Base-by-base conservation (phyloP, 2,888 invertebrate genomes). In the Fragum fragum region DNA sequence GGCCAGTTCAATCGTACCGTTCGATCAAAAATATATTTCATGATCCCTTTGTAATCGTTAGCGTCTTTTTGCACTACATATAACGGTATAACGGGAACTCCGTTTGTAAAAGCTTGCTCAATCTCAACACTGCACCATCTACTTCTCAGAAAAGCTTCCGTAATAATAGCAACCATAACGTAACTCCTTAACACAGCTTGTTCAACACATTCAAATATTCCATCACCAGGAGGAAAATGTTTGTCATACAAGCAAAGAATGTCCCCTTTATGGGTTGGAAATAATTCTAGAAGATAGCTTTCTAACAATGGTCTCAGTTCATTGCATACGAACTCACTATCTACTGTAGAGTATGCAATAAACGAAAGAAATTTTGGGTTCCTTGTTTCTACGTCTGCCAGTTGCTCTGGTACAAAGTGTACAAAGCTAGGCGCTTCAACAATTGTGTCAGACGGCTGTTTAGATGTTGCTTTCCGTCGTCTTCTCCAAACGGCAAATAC, bases 121-220 rank as follows among this genome's bases (percentile, higher is more conserved):
- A 59, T 28, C 26, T 59, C 59, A 14, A 23, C 21, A 28, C 29
- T 29, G 18, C 59, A 59, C 59, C 59, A 59, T 23, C 59, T 28
- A 16, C 59, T 59, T 21, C 28, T 9, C 18, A 59, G 16, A 28
- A 59, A 59, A 26, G 59, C 59, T 28, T 59, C 26, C 1, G 59
- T 59, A 1, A 59, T 59, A 28, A 59, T 9, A 1, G 59, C 59
- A 28, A 59, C 59, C 1, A 59, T 9, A 11, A 59, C 59, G 18
- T 59, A 59, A 59, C 59, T 28, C 14, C 28, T 59, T 11, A 59
- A 59, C 28, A 59, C 59, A 28, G 59, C 59, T 29, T 59, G 59
- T 59, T 59, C 59, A 59, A 26, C 14, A 9, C 5, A 1, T 59
- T 59, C 59, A 18, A 23, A 21, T 9, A 59, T 28, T 11, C 5